These are phyloP conservation scores for Hydrolagus colliei DNA, from an alignment of 2,797 vertebrate genomes.

Conservation along the genomic window DNA sequence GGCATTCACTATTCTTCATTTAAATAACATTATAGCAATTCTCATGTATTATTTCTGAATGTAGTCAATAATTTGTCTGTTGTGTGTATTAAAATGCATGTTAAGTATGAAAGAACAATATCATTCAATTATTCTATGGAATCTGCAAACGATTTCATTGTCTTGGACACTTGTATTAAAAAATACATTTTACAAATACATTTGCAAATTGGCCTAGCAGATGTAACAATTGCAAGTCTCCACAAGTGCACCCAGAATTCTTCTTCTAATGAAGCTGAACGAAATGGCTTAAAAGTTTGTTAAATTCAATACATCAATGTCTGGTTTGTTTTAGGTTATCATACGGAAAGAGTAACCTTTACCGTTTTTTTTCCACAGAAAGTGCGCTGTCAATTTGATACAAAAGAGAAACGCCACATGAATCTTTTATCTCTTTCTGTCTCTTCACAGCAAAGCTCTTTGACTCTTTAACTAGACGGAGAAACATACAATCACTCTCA, in stretches of 20 bases:
- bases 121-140: neutral
- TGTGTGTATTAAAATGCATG: no score
- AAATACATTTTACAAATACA: conserved; percentile 26
- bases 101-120: no score
- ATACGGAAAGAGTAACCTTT: conserved; percentile 51
- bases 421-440: conserved; percentile 24
- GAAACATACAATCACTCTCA: conserved; percentile 24
- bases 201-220: conserved; percentile 12
- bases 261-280: conserved; percentile 44
- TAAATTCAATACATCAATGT: conserved; percentile 48
- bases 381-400: conserved; percentile 26
- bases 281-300: conserved; percentile 54
- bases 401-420: conserved; percentile 20
- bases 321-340: conserved; percentile 18
- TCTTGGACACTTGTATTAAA: neutral
- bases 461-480: conserved; percentile 31
- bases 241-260: conserved; percentile 7
- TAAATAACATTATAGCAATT: no score
- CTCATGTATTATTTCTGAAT: no score
- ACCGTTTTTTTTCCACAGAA: conserved; percentile 45
- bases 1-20: no score
- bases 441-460: conserved; percentile 21
- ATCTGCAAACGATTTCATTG: neutral
- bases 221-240: neutral
- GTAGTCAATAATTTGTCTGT: no score